Base-by-base conservation (phyloP, 2,113 vertebrate species). In the Myocastor coypus region DNA sequence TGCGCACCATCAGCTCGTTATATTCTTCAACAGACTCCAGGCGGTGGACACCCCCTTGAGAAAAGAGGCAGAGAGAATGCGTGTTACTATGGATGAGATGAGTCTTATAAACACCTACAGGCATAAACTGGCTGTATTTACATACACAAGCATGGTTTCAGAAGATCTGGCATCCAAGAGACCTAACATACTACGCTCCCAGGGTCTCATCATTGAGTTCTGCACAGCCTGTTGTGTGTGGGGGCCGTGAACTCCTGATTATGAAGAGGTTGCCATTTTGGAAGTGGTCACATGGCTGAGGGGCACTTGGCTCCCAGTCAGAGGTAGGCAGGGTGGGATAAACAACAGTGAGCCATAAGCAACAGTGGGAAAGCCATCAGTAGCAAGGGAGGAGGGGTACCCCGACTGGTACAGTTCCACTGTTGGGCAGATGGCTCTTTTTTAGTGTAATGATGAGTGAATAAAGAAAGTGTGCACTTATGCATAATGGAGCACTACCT, bases 1-100 rank as follows among this genome's bases (percentile, higher is more conserved):
- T 99, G 96, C 99, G 99, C 95, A 99, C 99, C 12, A 99, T 99
- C 96, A 99, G 98, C 93, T 99, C 99, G 7, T 99, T 99, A 0
- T 99, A 99, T 97, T 99, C 99, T 52, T 99, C 99, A 69, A 99
- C 99, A 0, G 99, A 99, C 95, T 99, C 99, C 96, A 99, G 98
- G 6, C 99, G 99, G 83, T 98, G 99, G 92, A 98, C 98, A 0
- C 99, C 99, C 50, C 99, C 99, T 86, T 88, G 40, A 55, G 57
- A 84, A 69, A 93, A 19, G 96, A 80, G 69, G 71, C 5, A 5
- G 12, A 61, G 77, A 40, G 28, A 87, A 40, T n/a, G 32, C 11
- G 24, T 30, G 4, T 37, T 81, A 75, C 42, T 34, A 34, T 0
- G 37, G 13, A 28, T 10, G 30, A 80, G 77, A 59, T 91, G 32